Evolutionary conservation across 2,113 vertebrate genomes (phyloP), one percentile per base, ranked within the genome.

Genomic region (Hyperopisus bebe): DNA sequence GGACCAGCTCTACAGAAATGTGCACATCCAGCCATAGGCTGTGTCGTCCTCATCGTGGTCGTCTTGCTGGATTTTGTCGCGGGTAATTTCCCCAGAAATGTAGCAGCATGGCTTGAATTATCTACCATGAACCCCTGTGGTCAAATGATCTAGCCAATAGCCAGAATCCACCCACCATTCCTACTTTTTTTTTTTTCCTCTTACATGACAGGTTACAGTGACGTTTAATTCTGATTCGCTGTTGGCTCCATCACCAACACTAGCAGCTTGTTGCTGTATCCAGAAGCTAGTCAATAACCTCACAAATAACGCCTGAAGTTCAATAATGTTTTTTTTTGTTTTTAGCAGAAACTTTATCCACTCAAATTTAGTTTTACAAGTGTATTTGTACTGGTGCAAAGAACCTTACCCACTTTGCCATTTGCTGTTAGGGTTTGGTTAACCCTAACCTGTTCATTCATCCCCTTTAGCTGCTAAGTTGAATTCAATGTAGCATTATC

Each of bases 1-100:
- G 89, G 89, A 88, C 88, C 46, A 83, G 35, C 17, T 90, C 89
- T 93, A 9, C 91, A 92, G 93, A 90, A 84, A 46, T 93, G 93
- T 92, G 92, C 94, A 90, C 92, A 50, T n/a, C 0, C 91, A 92
- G 51, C 89, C 80, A 89, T 95, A 91, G 88, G 91, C 62, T 93
- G 92, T 87, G 91, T 92, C 82, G 42, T 95, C 89, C 89, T 96
- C 88, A 90, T 96, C 9, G 86, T 95, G 92, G 91, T 91, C 15
- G 88, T 89, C 88, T 89, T 94, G 0, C 94, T 91, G 77, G 92
- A 90, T 66, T 86, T 93, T 89, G 47, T 92, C 27, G 88, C 94
- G 94, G 95, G 96, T 96, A 93, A 21, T 3, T 47, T 39, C 48
- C 42, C 44, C 44, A 15, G 3, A n/a, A 84, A 0, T 46, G 39